Percentiles rank a stretch among this genome's conserved stretches.
Conservation (phyloP, 2,113 vertebrate species). For the Phylloscopus whistleri region DNA sequence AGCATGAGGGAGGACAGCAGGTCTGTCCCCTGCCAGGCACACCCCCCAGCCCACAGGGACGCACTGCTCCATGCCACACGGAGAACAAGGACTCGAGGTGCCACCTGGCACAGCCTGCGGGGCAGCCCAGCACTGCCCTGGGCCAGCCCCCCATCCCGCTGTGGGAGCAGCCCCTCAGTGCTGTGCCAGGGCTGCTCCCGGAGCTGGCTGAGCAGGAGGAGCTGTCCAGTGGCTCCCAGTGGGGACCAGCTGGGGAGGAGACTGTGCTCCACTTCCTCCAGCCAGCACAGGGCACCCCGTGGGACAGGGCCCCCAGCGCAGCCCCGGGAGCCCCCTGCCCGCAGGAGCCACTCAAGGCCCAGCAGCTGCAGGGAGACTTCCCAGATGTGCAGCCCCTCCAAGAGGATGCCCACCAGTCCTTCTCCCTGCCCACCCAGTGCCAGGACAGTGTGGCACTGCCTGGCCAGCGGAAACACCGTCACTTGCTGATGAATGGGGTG, state of each 20-base stretch:
- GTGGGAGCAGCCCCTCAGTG: neutral
- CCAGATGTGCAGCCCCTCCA: neutral
- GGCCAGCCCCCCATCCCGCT: neutral
- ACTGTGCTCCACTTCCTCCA: neutral
- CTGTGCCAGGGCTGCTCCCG: accelerated
- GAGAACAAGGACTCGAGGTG: neutral
- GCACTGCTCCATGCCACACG: accelerated
- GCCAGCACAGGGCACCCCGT: neutral
- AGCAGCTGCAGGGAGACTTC: neutral
- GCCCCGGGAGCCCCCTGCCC: accelerated
- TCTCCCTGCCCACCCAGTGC: neutral
- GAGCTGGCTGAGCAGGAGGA: neutral
- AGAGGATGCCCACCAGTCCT: neutral
- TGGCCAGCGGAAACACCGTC: neutral
- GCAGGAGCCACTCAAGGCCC: accelerated
- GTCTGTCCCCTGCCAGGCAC: neutral
- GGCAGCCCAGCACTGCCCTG: neutral
- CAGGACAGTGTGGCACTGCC: neutral
- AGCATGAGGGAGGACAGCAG: neutral
- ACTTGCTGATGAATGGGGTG: neutral
- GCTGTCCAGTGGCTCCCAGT: accelerated
- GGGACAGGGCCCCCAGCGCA: neutral
- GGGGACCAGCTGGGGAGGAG: neutral
- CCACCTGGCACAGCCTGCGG: neutral
- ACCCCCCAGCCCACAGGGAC: neutral